phyloP scores from a whole-genome alignment of 2,113 vertebrate species.

The Meles meles region DNA sequence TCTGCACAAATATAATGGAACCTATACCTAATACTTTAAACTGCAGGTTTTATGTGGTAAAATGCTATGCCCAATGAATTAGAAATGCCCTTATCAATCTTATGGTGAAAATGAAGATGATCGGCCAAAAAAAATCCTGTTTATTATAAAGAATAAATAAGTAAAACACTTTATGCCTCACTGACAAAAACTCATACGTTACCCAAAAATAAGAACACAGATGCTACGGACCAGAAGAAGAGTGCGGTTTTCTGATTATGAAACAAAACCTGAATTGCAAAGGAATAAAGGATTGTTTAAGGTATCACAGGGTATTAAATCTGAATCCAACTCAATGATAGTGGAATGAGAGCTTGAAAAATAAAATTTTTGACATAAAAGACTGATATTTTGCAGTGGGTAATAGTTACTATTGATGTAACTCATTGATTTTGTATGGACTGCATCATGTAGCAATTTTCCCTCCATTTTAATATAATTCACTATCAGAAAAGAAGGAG shows the following conservation, averaged over 20 bases:
- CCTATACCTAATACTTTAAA: slow-evolving; percentile 79
- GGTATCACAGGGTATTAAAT: slow-evolving; percentile 67
- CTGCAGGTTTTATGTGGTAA: slow-evolving; percentile 79
- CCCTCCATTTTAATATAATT: neutral
- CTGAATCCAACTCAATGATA: slow-evolving; percentile 53
- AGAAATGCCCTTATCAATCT: slow-evolving; percentile 77
- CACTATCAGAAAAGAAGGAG: neutral
- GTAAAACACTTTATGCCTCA: slow-evolving; percentile 72
- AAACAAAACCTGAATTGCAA: slow-evolving; percentile 67
- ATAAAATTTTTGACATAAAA: slow-evolving; percentile 1
- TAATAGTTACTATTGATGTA: slow-evolving; percentile 1
- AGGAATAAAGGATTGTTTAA: slow-evolving; percentile 45
- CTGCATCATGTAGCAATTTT: neutral
- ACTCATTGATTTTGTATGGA: neutral
- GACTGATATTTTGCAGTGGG: slow-evolving; percentile 20
- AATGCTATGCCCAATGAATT: slow-evolving; percentile 81
- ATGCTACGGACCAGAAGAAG: slow-evolving; percentile 20
- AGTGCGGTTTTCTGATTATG: slow-evolving; percentile 51
- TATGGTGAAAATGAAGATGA: slow-evolving; percentile 73
- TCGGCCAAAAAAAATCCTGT: slow-evolving; percentile 55
- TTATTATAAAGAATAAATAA: slow-evolving; percentile 81
- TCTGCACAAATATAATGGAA: slow-evolving; percentile 73
- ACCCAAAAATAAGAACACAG: slow-evolving; percentile 51
- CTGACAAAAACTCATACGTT: slow-evolving; percentile 72
- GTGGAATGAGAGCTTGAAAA: slow-evolving; percentile 57